A percentile compares a stretch with the other conserved stretches of the same genome.
Evolutionary conservation across 1,140 invertebrate species (phyloP).

Genomic region (Holotrichia oblita): DNA sequence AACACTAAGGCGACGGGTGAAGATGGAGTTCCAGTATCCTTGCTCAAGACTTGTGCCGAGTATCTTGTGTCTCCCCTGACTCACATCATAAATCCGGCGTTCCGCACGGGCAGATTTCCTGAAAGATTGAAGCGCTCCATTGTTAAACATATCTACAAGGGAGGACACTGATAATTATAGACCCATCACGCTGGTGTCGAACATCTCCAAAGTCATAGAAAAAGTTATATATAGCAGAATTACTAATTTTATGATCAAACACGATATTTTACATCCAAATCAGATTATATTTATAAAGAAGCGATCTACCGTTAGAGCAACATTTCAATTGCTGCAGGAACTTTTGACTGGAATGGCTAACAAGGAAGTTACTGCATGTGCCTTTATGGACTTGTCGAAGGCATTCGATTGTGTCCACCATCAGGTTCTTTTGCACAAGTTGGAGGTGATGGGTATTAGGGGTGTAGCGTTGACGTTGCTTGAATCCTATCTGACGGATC

Average conservation of each 20-base stretch:
- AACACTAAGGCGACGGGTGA: neutral
- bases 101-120: too few relatives aligned
- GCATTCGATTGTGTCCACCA: neutral
- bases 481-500: neutral
- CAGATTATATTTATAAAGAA: neutral
- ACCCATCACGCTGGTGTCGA: neutral
- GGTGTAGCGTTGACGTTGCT: neutral
- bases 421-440: neutral
- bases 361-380: neutral
- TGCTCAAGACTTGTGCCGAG: neutral
- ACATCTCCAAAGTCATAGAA: conserved; percentile 8
- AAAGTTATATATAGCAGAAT: conserved; percentile 5
- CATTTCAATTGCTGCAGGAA: conserved; percentile 1
- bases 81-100: neutral
- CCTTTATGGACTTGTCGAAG: neutral
- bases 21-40: neutral
- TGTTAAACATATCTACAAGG: too few relatives aligned
- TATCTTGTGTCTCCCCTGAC: neutral
- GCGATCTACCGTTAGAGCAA: conserved; percentile 1
- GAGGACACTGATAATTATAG: neutral
- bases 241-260: neutral
- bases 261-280: neutral
- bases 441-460: conserved; percentile 12
- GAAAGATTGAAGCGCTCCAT: too few relatives aligned
- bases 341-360: neutral